Base-by-base conservation (phyloP, 1,140 invertebrate species). In the Drosophila parvula region DNA sequence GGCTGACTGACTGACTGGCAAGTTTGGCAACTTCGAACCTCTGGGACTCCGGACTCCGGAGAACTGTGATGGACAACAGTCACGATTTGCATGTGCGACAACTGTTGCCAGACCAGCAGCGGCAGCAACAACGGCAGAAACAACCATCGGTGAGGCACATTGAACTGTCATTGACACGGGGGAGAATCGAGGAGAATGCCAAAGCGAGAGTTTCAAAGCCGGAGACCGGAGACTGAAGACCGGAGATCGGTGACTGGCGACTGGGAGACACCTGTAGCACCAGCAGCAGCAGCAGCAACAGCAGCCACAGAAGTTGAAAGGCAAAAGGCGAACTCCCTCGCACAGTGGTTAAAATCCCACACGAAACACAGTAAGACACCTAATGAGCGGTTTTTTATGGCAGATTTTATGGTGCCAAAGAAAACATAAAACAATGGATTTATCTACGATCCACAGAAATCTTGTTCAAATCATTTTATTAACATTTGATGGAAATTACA, bases 1-100 rank as follows among this genome's bases (percentile, higher is more conserved):
- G 34, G 55, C 59, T 57, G 56, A 75, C 73, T 53, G 65, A 70
- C 77, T 71, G 68, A 73, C 75, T 79, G 76, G 55, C 77, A 64
- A 71, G 84, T 88, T 89, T 88, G 84, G 84, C 78, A 89, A 88
- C 77, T 88, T 41, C 47, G 5, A 68, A 34, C n/a, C 45, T 50
- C 34, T 27, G 61, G 28, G 34, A 44, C 44, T 44, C 64, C 47
- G 50, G 43, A 65, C 62, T 22, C 69, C 43, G 44, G 38, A 40
- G 36, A 71, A 71, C 65, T 83, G 81, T 88, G 82, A 88, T 88
- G 83, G 83, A 88, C 84, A 84, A 84, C 69, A 88, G 88, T 90
- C 88, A 90, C 88, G 88, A 90, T 88, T 90, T 90, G 88, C 83
- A 90, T 89, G 83, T 90, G 88, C 88, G 83, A 84, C 84, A 89